Conservation (phyloP, 2,888 invertebrate species). For the Griposia aprilina region DNA sequence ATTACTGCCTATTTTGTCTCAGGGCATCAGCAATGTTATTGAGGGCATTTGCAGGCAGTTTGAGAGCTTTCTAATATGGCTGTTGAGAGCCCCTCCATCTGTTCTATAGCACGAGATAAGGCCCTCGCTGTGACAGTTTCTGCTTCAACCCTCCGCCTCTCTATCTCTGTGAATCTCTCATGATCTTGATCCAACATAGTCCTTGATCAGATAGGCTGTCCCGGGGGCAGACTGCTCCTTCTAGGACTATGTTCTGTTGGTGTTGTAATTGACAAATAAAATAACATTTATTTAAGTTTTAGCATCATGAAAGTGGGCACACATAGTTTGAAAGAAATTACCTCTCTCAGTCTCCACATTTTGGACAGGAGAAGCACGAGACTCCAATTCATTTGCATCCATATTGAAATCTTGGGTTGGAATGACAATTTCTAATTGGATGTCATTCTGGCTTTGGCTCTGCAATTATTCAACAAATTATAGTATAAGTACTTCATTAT, state of each 20-base stretch:
- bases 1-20: background rate
- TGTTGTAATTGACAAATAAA: background rate
- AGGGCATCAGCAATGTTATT: conserved; percentile 4
- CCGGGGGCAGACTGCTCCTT: background rate
- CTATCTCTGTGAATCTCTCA: conserved; percentile 1
- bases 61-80: conserved; percentile 28
- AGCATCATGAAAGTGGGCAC: background rate
- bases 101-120: conserved; percentile 3
- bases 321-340: background rate
- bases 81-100: conserved; percentile 17
- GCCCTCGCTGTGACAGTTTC: conserved; percentile 4
- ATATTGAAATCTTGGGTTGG: background rate
- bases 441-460: background rate
- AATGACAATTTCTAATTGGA: background rate
- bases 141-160: conserved; percentile 2
- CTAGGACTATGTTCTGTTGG: conserved; percentile 2
- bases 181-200: background rate
- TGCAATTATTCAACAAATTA: background rate
- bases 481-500: background rate
- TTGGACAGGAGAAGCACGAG: background rate
- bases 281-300: background rate
- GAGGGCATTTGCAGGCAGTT: conserved; percentile 3
- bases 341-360: background rate
- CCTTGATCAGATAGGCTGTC: background rate
- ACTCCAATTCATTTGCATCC: background rate